A percentile compares a stretch with the other conserved stretches of the same genome.
Conservation (phyloP, 2,113 vertebrate genomes). For the Lepus europaeus region DNA sequence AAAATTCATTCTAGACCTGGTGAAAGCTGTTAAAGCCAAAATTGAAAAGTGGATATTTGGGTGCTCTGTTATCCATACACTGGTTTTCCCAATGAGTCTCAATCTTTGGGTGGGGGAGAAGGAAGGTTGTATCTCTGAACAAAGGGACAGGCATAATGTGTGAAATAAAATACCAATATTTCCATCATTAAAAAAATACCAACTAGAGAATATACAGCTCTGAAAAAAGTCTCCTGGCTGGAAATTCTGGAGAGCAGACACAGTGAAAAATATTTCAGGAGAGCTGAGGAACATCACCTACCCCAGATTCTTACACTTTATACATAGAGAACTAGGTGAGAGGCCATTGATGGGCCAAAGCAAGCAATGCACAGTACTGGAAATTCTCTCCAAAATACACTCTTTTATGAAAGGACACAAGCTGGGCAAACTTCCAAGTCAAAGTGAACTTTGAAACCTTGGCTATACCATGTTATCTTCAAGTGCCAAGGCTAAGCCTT, state of each 20-base stretch:
- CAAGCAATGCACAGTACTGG: background rate
- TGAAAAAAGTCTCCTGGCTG: slow-evolving; percentile 21
- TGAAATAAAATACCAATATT: slow-evolving; percentile 21
- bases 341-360: background rate
- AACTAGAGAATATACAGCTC: background rate
- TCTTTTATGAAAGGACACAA: background rate
- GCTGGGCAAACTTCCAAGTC: background rate
- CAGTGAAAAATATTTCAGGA: background rate
- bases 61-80: background rate
- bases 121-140: background rate
- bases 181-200: slow-evolving; percentile 18
- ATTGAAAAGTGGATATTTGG: background rate
- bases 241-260: background rate
- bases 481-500: background rate
- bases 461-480: background rate
- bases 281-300: slow-evolving; percentile 8
- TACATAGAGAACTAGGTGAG: background rate
- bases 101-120: background rate
- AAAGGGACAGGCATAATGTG: background rate
- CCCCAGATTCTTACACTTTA: background rate
- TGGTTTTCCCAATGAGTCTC: background rate
- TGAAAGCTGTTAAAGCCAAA: slow-evolving; percentile 29
- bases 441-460: background rate
- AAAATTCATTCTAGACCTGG: background rate
- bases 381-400: background rate